Conservation (phyloP, 2,113 vertebrate genomes). For the Lepus americanus region DNA sequence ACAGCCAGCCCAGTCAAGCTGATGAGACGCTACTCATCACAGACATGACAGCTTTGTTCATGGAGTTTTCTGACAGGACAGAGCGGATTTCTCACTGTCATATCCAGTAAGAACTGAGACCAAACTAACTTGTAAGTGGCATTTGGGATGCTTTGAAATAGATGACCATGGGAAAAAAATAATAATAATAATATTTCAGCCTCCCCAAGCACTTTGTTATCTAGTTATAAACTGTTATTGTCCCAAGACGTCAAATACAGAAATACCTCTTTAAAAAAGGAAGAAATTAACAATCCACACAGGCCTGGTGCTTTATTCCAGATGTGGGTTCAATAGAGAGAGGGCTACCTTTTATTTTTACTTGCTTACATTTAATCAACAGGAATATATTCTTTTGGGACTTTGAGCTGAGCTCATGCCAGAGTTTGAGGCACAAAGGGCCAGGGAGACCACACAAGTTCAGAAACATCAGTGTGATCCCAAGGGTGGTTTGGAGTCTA, state of each 20-base stretch:
- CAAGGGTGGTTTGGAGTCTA: conserved; percentile 25
- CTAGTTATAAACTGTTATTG: neutral
- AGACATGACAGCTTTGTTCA: neutral
- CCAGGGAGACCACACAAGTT: neutral
- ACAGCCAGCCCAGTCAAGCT: neutral
- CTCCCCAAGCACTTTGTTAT: neutral
- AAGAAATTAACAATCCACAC: neutral
- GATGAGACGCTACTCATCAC: neutral
- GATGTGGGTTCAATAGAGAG: neutral
- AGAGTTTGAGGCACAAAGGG: neutral
- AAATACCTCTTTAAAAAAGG: neutral
- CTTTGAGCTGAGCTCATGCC: neutral
- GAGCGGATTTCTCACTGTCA: neutral
- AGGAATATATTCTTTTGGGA: neutral
- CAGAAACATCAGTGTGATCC: neutral
- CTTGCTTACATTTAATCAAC: neutral
- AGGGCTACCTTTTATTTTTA: neutral
- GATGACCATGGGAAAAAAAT: neutral
- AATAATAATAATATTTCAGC: neutral
- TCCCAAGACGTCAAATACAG: conserved; percentile 2
- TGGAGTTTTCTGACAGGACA: neutral
- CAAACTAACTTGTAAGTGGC: neutral
- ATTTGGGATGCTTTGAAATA: conserved; percentile 18
- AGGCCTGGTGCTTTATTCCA: neutral
- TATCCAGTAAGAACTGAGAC: neutral